Evolutionary conservation across 2,113 vertebrate species (phyloP).

Genomic region (Murina feae): DNA sequence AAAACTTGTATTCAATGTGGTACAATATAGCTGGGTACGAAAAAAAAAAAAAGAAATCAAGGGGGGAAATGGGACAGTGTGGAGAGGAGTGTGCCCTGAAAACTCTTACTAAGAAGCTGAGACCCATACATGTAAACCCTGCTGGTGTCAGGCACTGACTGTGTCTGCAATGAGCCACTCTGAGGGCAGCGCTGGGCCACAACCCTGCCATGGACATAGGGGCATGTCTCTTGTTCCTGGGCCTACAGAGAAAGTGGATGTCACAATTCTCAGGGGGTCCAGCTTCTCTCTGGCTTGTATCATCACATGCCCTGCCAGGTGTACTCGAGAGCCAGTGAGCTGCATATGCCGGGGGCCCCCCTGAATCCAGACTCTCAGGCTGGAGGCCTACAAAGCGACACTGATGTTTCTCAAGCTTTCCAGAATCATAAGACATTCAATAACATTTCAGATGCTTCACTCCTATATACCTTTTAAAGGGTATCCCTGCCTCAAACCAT

Average conservation of each 20-base stretch:
- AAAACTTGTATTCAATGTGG: background rate
- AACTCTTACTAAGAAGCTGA: background rate
- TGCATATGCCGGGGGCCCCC: background rate
- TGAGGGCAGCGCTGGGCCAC: too few species aligned
- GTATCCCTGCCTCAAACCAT: background rate
- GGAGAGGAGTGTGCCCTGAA: background rate
- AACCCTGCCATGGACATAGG: background rate
- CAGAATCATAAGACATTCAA: background rate
- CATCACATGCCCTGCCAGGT: background rate
- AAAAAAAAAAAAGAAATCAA: background rate
- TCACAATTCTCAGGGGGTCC: background rate
- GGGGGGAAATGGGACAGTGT: background rate
- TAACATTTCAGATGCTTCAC: background rate
- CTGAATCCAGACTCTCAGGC: background rate
- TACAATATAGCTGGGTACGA: background rate
- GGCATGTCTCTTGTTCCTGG: background rate
- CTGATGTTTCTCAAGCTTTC: background rate
- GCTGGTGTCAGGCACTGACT: accelerated
- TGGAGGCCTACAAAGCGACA: background rate
- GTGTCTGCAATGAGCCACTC: too few species aligned
- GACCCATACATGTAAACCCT: background rate
- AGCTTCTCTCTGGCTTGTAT: background rate
- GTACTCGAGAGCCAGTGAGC: background rate
- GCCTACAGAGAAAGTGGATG: background rate
- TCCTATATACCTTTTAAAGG: background rate